phyloP scores from a whole-genome alignment of 1,140 invertebrate genomes.

The Phymorhynchus buccinoides region DNA sequence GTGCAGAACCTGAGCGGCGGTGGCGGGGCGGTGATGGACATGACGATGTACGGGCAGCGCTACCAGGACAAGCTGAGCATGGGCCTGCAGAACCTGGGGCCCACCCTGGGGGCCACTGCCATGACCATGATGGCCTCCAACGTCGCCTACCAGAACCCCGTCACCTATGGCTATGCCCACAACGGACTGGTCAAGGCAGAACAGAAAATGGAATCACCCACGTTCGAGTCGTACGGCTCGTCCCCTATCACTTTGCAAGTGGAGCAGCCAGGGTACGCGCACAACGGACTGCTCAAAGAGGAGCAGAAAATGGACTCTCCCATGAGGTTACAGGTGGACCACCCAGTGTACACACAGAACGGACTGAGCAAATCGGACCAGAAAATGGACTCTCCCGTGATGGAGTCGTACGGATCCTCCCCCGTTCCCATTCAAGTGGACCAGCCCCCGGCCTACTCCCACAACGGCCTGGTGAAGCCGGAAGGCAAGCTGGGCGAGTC shows the following conservation, averaged over 20 bases:
- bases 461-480: neutral
- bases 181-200: conserved; percentile 85
- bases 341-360: neutral
- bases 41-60: conserved; percentile 67
- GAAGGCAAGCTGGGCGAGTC: neutral
- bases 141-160: conserved; percentile 72
- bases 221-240: conserved; percentile 67
- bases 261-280: conserved; percentile 51
- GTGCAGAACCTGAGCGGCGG: conserved; percentile 79
- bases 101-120: conserved; percentile 75
- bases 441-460: neutral
- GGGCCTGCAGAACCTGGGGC: conserved; percentile 75
- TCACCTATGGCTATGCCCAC: conserved; percentile 80
- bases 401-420: neutral
- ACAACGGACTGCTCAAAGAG: conserved; percentile 1
- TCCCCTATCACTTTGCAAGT: conserved; percentile 58
- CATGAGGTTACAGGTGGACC: conserved; percentile 6
- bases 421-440: neutral
- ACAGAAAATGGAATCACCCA: conserved; percentile 66
- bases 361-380: neutral
- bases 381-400: neutral
- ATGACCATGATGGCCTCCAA: conserved; percentile 82
- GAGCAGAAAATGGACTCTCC: neutral
- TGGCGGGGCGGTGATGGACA: conserved; percentile 73
- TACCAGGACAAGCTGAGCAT: conserved; percentile 78